Conservation (phyloP, 2,888 invertebrate species). For the Nemurella pictetii region DNA sequence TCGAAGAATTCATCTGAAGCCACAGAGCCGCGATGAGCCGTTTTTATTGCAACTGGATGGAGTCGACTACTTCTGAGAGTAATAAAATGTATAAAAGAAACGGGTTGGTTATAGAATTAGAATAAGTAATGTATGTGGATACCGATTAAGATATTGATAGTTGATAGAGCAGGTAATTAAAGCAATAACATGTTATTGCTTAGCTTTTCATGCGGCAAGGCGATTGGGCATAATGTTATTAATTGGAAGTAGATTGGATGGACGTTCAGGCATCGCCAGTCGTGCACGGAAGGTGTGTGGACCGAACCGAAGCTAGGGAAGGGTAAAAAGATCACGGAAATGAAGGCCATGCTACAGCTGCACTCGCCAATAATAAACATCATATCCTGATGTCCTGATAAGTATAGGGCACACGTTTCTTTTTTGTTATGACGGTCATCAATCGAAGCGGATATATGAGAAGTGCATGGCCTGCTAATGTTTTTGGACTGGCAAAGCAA, state of each 20-base stretch:
- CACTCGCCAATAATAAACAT: not conserved
- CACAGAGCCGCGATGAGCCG: not conserved
- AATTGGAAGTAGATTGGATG: not conserved
- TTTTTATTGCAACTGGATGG: not conserved
- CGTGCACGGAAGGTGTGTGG: not conserved
- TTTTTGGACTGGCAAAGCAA: too few relatives aligned
- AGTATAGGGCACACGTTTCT: too few relatives aligned
- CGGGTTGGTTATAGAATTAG: not conserved
- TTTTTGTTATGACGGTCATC: too few relatives aligned
- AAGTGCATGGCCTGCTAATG: too few relatives aligned
- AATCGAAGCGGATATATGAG: too few relatives aligned
- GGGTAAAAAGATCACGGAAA: not conserved
- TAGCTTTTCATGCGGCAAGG: not conserved
- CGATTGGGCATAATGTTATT: not conserved
- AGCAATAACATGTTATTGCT: not conserved
- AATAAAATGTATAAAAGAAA: not conserved
- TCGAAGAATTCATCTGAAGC: not conserved
- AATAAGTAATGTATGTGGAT: not conserved
- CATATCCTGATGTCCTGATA: not conserved
- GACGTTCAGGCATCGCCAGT: not conserved
- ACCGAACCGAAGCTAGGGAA: not conserved
- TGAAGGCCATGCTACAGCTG: not conserved
- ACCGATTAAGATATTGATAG: not conserved
- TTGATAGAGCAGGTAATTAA: not conserved
- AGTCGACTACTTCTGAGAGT: not conserved